Base-by-base conservation (phyloP, 2,888 invertebrate species). In the Nowickia ferox region DNA sequence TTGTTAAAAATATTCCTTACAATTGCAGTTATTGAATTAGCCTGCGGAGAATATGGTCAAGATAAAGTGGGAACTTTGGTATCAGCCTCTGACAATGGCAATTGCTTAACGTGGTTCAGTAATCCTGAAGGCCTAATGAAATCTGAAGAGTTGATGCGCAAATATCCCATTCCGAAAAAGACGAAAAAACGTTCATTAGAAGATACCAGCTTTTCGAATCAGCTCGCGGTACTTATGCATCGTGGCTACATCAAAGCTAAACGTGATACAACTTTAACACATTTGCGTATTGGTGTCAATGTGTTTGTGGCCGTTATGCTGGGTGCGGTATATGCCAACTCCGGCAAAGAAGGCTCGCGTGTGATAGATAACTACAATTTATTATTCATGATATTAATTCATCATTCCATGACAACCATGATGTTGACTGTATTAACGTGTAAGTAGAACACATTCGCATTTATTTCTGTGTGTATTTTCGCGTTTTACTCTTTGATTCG, bases 361-460 rank as follows among this genome's bases (percentile, higher is more conserved):
- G 96, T 97, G 0, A 89, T 97, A 69, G 96, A 97, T 89, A 97
- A 97, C 92, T 97, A 97, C 89, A 97, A 97, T 93, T 94, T 98
- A 84, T 93, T 98, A 11, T 98, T 98, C 93, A 96, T 98, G 46
- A 97, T 98, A 89, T 94, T 98, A 83, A 97, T 98, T 94, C 98
- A 98, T 92, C 96, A 98, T 89, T 97, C 97, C 94, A 97, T 97
- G 96, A 96, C 97, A 1, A 96, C 97, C 0, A 97, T 97, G 97
- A 97, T 97, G 97, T 93, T 97, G 22, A 97, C 97, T 0, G 96
- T 97, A 85, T 94, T 97, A 46, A 97, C 97, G 13, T 97, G 97
- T 97, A 93, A 95, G 96, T 86, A 42, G 30, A 30, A 30, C 30
- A 30, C 30, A 6, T 30, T 30, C 30, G 2, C 30, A 30, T 30